Conservation (phyloP, 1,140 invertebrate genomes). For the Cotesia glomerata region DNA sequence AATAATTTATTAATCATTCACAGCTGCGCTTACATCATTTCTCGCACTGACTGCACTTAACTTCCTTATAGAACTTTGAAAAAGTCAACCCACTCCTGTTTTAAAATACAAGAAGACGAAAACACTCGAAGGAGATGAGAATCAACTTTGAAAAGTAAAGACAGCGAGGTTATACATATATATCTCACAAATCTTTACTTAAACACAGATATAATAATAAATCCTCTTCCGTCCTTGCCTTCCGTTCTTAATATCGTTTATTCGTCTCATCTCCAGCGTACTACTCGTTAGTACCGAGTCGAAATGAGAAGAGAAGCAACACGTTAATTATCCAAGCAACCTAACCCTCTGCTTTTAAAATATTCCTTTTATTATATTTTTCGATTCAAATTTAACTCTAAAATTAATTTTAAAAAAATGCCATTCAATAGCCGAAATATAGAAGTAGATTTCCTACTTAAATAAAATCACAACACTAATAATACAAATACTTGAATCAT, state of each 20-base stretch:
- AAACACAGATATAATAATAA: not conserved
- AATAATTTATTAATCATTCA: too few relatives aligned
- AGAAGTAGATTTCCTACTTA: too few relatives aligned
- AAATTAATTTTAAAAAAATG: too few relatives aligned
- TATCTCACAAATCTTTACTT: not conserved
- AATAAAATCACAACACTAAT: too few relatives aligned
- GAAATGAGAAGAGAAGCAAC: not conserved
- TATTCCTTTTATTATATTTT: not conserved
- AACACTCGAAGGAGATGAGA: not conserved
- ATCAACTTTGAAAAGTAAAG: not conserved
- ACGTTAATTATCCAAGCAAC: slow-evolving; percentile 11
- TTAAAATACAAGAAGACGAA: not conserved
- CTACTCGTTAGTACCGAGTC: not conserved
- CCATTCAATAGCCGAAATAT: too few relatives aligned
- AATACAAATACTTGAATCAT: too few relatives aligned
- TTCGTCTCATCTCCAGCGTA: not conserved
- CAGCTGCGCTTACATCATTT: too few relatives aligned
- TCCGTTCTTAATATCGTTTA: not conserved
- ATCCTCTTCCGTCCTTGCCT: not conserved
- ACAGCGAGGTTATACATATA: not conserved
- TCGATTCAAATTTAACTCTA: not conserved
- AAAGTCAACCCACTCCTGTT: too few relatives aligned
- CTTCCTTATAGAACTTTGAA: too few relatives aligned
- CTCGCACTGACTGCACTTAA: too few relatives aligned
- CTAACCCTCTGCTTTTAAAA: not conserved